Evolutionary conservation across 2,888 invertebrate species (phyloP).

Genomic region (Acheta domesticus): DNA sequence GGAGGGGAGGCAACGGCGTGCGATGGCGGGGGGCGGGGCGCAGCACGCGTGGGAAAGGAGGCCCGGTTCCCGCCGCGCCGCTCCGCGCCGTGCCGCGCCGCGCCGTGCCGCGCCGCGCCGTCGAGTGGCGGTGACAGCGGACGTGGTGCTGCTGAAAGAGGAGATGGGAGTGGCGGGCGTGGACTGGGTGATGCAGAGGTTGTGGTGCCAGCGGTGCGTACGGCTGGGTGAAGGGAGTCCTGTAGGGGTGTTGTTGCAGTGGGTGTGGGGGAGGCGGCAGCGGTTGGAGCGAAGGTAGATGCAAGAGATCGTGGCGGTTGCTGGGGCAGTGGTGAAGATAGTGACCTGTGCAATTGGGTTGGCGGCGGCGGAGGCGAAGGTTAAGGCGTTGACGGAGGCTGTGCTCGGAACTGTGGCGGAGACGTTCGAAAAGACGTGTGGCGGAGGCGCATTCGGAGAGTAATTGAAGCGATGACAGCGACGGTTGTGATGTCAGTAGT

Average conservation of each 20-base stretch:
- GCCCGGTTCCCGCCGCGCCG: not conserved
- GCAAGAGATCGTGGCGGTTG: not conserved
- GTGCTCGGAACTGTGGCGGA: too few species aligned
- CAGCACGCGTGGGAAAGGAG: not conserved
- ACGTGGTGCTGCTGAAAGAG: conserved; percentile 18
- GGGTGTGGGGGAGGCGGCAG: not conserved
- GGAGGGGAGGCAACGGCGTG: too few species aligned
- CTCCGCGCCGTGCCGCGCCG: too few species aligned
- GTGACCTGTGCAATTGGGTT: too few species aligned
- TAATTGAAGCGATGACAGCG: too few species aligned
- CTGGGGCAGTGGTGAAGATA: too few species aligned
- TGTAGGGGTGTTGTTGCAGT: too few species aligned
- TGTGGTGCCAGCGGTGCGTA: not conserved
- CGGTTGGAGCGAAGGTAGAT: not conserved
- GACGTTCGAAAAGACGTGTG: too few species aligned
- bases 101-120: not conserved
- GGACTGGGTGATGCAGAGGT: not conserved
- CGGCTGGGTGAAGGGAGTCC: not conserved
- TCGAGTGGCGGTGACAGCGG: not conserved
- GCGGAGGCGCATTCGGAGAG: too few species aligned
- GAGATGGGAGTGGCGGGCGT: not conserved
- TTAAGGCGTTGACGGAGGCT: too few species aligned
- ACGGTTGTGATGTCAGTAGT: too few species aligned
- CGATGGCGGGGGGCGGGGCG: not conserved
- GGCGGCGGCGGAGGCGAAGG: too few species aligned